Evolutionary conservation across 2,888 invertebrate species (phyloP).

Genomic region (Thereva unica): DNA sequence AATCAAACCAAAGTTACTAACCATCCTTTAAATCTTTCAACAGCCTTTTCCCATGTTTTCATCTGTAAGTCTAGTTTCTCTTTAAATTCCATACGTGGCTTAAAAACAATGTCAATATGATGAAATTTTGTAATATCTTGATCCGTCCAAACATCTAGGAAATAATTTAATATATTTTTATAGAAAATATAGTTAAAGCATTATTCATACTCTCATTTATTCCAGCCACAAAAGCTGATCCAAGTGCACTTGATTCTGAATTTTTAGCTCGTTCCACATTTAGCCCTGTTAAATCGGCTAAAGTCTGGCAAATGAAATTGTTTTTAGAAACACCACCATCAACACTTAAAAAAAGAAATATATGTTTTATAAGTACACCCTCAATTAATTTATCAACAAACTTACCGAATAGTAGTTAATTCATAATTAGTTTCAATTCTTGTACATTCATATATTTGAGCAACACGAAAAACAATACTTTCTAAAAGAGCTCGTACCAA

Average conservation of each 20-base stretch:
- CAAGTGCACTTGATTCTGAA: constrained; percentile 82
- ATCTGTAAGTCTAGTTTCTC: constrained; percentile 46
- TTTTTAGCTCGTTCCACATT: constrained; percentile 74
- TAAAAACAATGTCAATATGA: constrained; percentile 66
- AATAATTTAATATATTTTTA: constrained; percentile 2
- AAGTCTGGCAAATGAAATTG: constrained; percentile 85
- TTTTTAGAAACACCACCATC: constrained; percentile 97
- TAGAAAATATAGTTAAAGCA: not conserved
- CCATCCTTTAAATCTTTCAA: constrained; percentile 55
- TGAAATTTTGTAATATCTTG: constrained; percentile 66
- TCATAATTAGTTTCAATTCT: constrained; percentile 68
- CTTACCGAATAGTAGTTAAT: constrained; percentile 66
- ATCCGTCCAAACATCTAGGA: constrained; percentile 71
- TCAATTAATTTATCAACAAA: constrained; percentile 4
- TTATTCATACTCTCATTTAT: constrained; percentile 68
- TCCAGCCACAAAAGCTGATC: constrained; percentile 86
- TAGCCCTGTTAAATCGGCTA: constrained; percentile 80
- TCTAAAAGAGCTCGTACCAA: constrained; percentile 83
- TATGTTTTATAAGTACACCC: constrained; percentile 11
- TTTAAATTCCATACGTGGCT: constrained; percentile 56
- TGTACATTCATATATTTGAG: constrained; percentile 76
- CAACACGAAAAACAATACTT: constrained; percentile 80
- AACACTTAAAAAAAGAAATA: constrained; percentile 63
- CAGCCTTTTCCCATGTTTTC: constrained; percentile 51
- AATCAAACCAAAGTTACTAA: constrained; percentile 34